Evolutionary conservation across 2,888 invertebrate genomes (phyloP), one percentile per base, ranked within the genome.

Genomic region (Drosophila formosana): DNA sequence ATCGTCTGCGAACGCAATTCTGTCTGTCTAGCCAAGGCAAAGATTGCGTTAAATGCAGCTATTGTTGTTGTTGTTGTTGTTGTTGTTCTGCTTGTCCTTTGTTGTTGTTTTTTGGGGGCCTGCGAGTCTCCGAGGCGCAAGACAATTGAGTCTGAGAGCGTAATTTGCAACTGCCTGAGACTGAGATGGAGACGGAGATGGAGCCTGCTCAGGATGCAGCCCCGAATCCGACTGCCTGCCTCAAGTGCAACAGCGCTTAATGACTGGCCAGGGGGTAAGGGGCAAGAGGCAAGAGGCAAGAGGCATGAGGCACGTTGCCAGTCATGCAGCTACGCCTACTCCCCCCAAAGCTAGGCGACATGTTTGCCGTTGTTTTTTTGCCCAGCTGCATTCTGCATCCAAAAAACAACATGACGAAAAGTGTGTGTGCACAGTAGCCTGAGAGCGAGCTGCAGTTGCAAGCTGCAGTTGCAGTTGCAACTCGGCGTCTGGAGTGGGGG

Each of bases 151-250:
- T 87, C 88, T 89, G 89, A 80, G 88, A 89, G 88, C 86, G 83
- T 88, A 90, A 88, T 90, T 88, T 89, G 90, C 90, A 87, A 84
- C 90, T 89, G 88, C 86, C 90, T 89, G 88, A 88, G 86, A 90
- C 90, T 77, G 75, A 23, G 34, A 34, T 11, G 18, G 18, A 32
- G 18, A 32, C 23, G 65, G 53, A 51, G 50, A 57, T 61, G 66
- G 66, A 75, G 57, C 75, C 75, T 57, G 64, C 71, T 78, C 88
- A 83, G 88, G 88, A 86, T 88, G 87, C 86, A 83, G 61, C 46
- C 61, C 64, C 84, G 68, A 82, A 70, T 66, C 65, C 70, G 61
- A 62, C 61, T 58, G 45, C 8, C 74, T 56, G 32, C 13, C 55
- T 63, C 79, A 79, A 80, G 79, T 80, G 80, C 82, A 80, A 25